Evolutionary conservation across 2,113 vertebrate species (phyloP).

Genomic region (Cyprinodon variegatus): DNA sequence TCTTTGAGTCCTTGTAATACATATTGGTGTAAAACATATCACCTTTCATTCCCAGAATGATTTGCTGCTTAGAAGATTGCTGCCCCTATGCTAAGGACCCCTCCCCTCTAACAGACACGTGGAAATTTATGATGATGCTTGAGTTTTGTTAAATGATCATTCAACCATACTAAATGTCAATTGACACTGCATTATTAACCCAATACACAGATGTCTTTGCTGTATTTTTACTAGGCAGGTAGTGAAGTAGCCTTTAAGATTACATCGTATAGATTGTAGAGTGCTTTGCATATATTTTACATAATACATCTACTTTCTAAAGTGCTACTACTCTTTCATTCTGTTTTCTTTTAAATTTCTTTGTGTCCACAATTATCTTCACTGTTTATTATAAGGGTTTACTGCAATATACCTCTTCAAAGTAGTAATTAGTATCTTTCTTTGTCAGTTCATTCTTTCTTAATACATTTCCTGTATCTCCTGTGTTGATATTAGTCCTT

Average conservation of each 20-base stretch:
- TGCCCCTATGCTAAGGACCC: constrained; percentile 44
- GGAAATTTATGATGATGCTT: constrained; percentile 56
- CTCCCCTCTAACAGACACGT: constrained; percentile 51
- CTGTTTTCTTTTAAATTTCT: neutral
- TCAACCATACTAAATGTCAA: constrained; percentile 56
- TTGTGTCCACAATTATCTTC: neutral
- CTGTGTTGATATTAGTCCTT: too few species aligned
- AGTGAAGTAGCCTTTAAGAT: constrained; percentile 12
- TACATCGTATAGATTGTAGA: constrained; percentile 12
- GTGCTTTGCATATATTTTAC: neutral
- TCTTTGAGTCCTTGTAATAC: constrained; percentile 54
- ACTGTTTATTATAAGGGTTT: neutral
- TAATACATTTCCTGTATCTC: too few species aligned
- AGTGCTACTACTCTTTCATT: neutral
- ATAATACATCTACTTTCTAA: neutral
- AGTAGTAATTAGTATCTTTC: neutral
- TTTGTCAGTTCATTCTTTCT: too few species aligned
- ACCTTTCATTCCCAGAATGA: constrained; percentile 66
- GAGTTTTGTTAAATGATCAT: constrained; percentile 69
- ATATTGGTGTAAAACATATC: constrained; percentile 62
- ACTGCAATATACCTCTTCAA: neutral
- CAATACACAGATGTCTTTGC: constrained; percentile 21
- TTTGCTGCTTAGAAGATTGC: constrained; percentile 65
- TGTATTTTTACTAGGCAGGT: constrained; percentile 26
- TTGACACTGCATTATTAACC: constrained; percentile 41